Base-by-base conservation (phyloP, 2,797 vertebrate genomes). In the Pangasius djambal region DNA sequence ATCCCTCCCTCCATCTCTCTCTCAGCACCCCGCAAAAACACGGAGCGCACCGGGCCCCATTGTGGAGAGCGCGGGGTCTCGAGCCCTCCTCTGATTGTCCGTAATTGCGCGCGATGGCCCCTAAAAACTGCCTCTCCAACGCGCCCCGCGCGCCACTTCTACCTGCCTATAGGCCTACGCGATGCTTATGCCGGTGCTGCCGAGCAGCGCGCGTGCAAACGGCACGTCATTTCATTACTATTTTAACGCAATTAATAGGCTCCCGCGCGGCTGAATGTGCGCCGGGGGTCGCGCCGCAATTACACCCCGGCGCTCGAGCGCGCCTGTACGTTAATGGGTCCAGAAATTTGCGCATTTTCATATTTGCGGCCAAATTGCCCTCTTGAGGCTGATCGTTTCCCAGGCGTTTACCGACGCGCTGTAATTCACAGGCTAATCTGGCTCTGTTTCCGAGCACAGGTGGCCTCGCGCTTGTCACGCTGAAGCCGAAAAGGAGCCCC, bases 91-190 rank as follows among this genome's bases (percentile, higher is more conserved):
- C 97, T 97, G 98, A 99, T 99, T 97, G 97, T 97, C 96, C 92
- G 96, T 99, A 98, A 99, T 99, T 99, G 97, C 96, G 95, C 96
- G 97, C 96, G 95, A 96, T 95, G 96, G 97, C 97, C 96, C 97
- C 97, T 37, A 86, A 82, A 98, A 82, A 97, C 98, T 97, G 98
- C 97, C 98, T 97, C 98, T 98, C 97, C 96, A 98, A 4, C 55
- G 79, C 86, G 78, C 61, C 95, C 96, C 95, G 95, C 96, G 96
- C 95, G 94, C 95, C 96, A 96, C 96, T 96, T 92, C 96, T 99
- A 99, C 98, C 98, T 99, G 98, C 96, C 96, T 95, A 8, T 16
- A 9, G 79, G 78, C 55, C 55, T 13, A 1, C 37, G 83, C 55
- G n/a, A 13, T 0, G 67, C 74, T 61, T n/a, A 9, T 3, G 57